Conservation (phyloP, 2,797 vertebrate species). For the Kryptopterus vitreolus region DNA sequence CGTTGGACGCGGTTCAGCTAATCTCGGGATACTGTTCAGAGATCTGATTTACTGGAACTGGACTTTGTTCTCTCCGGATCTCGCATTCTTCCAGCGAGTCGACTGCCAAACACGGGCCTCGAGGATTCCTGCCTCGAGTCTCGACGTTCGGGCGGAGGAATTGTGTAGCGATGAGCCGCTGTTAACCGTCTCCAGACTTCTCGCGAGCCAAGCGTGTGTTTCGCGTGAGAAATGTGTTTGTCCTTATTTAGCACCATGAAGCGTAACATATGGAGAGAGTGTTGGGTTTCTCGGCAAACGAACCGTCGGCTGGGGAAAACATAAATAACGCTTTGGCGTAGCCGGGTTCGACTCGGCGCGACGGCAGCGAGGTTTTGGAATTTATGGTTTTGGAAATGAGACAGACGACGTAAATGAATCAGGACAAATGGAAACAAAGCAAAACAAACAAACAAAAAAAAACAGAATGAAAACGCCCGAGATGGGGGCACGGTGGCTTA, state of each 20-base stretch:
- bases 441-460: conserved; percentile 52
- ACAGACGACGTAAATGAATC: conserved; percentile 55
- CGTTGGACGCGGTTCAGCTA: conserved; percentile 22
- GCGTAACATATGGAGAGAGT: conserved; percentile 36
- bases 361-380: not conserved
- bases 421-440: conserved; percentile 66
- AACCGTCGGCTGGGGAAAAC: conserved; percentile 49
- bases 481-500: no score
- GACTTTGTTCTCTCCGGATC: conserved; percentile 33
- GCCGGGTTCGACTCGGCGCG: conserved; percentile 52
- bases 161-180: conserved; percentile 26
- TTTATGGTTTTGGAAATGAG: conserved; percentile 38
- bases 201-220: conserved; percentile 58
- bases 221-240: conserved; percentile 54
- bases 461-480: conserved; percentile 56
- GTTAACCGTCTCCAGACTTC: conserved; percentile 44
- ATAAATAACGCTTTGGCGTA: conserved; percentile 55
- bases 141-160: conserved; percentile 18
- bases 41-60: conserved; percentile 37
- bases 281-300: conserved; percentile 54
- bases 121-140: conserved; percentile 33
- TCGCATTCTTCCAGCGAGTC: not conserved
- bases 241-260: conserved; percentile 42
- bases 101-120: conserved; percentile 32
- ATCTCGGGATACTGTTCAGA: conserved; percentile 29